Base-by-base conservation (phyloP, 92 coral and sea anemone species). In the Micromussa lordhowensis region DNA sequence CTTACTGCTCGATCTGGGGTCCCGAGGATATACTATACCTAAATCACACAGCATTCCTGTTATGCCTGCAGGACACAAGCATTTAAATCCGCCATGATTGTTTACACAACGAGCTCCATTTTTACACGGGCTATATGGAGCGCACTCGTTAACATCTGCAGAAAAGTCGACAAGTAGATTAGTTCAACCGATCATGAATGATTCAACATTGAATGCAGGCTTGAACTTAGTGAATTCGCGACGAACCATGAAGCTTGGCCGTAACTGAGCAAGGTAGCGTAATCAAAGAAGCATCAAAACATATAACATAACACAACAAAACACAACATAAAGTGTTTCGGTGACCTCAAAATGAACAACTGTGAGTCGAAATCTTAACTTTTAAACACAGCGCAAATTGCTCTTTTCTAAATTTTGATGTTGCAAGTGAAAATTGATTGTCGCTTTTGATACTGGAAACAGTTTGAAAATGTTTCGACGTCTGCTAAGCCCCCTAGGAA, bases 31-130 rank as follows among this genome's bases (percentile, higher is more conserved):
- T 24, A 7, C 4, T 55, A 38, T 87, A 91, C 94, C 94, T 53
- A 64, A 32, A 61, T 91, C 94, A 54, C 94, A 91, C 68, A 77
- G 55, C 71, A 82, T 91, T 68, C 94, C 94, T 58, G 85, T 48
- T 28, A 91, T 29, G 14, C 63, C 73, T 32, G 57, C 49, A 30
- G 89, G 80, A 9, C 89, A 86, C 63, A 77, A 49, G 14, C 89
- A 86, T 2, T 55, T 48, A 54, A 77, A 86, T 21, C 77, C 76
- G 31, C 83, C 83, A 13, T 77, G 68, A 17, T 78, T 36, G 72
- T 86, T 86, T 8, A 63, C 31, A 61, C 89, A 86, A 3, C 36
- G 21, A 5, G 64, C 89, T 38, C 89, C 89, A 21, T 86, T 86
- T 48, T 86, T 77, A 66, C 89, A 86, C 1, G 89, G 89, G 64